These are phyloP conservation scores for Neopipo cinnamomea DNA, from an alignment of 2,113 vertebrate genomes.

Conservation along the genomic window DNA sequence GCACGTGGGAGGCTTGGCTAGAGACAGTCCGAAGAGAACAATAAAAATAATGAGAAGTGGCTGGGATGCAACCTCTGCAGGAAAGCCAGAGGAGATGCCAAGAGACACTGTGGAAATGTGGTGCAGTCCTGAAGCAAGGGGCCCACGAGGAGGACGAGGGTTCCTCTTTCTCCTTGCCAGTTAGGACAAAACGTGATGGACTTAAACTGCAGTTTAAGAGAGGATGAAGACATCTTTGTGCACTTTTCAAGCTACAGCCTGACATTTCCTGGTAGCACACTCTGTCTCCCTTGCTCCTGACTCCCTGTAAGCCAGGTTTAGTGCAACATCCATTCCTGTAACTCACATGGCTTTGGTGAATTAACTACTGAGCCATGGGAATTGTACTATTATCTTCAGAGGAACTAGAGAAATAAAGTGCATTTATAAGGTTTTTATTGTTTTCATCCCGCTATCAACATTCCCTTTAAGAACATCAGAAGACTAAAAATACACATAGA, in stretches of 20 bases:
- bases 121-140: fast-evolving
- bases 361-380: not conserved
- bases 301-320: not conserved
- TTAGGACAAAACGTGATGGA: not conserved
- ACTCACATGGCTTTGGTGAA: not conserved
- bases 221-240: not conserved
- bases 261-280: fast-evolving
- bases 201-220: not conserved
- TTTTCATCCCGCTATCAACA: not conserved
- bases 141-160: fast-evolving
- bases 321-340: not conserved
- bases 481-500: not conserved
- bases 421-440: not conserved
- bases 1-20: not conserved
- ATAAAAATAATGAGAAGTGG: not conserved
- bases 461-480: slow-evolving; percentile 24
- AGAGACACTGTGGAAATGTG: not conserved
- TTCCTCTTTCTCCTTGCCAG: not conserved
- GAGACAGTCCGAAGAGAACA: not conserved
- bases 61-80: not conserved
- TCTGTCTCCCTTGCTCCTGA: not conserved
- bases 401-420: slow-evolving; percentile 6
- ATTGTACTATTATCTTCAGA: slow-evolving; percentile 12
- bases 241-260: not conserved
- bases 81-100: not conserved